A percentile compares a stretch with the other conserved stretches of the same genome.
These are phyloP conservation scores for Leptopilina drosophilae DNA, from an alignment of 2,888 invertebrate species.

Conservation along the genomic window DNA sequence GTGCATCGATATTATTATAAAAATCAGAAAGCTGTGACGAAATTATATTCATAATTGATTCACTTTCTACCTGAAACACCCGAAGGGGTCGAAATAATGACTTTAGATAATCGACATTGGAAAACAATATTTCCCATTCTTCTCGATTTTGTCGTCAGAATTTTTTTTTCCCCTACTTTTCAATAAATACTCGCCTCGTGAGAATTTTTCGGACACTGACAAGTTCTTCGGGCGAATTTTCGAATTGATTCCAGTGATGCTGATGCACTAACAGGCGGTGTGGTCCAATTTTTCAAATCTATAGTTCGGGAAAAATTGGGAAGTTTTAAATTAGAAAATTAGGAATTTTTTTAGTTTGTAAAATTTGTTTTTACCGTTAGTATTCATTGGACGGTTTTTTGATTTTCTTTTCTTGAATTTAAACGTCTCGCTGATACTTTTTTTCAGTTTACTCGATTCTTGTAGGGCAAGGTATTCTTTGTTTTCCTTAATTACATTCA, in stretches of 20 bases:
- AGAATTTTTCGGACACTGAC: background rate
- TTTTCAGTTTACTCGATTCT: slow-evolving; percentile 2
- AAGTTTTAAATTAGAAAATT: too few relatives aligned
- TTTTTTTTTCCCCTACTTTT: background rate
- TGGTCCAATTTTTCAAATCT: slow-evolving; percentile 48
- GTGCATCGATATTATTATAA: slow-evolving; percentile 5
- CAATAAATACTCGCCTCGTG: slow-evolving; percentile 11
- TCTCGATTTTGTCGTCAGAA: too few relatives aligned
- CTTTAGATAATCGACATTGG: background rate
- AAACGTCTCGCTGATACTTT: background rate
- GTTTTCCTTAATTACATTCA: background rate
- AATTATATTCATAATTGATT: slow-evolving; percentile 17
- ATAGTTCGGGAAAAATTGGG: too few relatives aligned
- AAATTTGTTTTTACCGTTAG: slow-evolving; percentile 2
- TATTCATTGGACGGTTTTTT: background rate
- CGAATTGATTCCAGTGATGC: background rate
- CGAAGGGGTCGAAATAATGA: background rate
- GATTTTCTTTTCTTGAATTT: slow-evolving; percentile 17
- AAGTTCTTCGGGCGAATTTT: background rate
- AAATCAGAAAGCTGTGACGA: slow-evolving; percentile 3
- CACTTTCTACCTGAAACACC: slow-evolving; percentile 34
- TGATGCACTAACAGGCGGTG: slow-evolving; percentile 35
- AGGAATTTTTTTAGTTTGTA: background rate
- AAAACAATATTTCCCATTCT: too few relatives aligned
- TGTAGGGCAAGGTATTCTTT: background rate